Evolutionary conservation across 37 sponge, comb jelly and placozoan species (phyloP), one percentile per base, ranked within the genome.

Genomic region (Bolinopsis microptera): DNA sequence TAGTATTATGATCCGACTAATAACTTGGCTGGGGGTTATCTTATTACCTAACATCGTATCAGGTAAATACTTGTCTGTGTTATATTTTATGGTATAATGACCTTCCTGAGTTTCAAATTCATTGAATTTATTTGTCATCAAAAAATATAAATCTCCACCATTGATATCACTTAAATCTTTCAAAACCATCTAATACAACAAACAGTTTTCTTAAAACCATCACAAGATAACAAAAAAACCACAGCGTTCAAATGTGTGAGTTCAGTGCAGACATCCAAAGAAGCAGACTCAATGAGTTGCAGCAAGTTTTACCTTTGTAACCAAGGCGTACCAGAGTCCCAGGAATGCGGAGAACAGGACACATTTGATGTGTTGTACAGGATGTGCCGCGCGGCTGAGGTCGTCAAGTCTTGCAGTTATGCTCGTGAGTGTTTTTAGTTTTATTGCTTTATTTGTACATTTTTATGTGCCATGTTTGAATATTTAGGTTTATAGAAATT

Each of bases 221-320:
- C n/a, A n/a, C n/a, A n/a, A n/a, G n/a, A n/a, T n/a, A n/a, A n/a
- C n/a, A n/a, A n/a, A n/a, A n/a, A n/a, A n/a, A n/a, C 75, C 5
- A 72, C 90, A 86, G 90, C 31, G n/a, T 86, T 86, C 90, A 35
- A 86, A 41, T 86, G 90, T 34, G 36, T 28, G 16, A 23, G 36
- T 16, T 77, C 80, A 25, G 61, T 23, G 24, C 16, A 30, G 1
- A 39, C 25, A 25, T 86, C 35, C 27, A 86, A 86, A 27, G 90
- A 86, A 41, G 90, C 90, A 30, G 90, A 86, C 26, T 48, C 90
- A 37, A 86, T 86, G 90, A 86, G 90, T 41, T 86, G 90, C 31
- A 38, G 90, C 8, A 86, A 86, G 28, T 86, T 36, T 38, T 86
- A 86, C 48, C 25, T 22, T 3, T 86, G 90, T 41, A 34, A 3